Evolutionary conservation across 1,140 invertebrate genomes (phyloP), one percentile per base, ranked within the genome.

Genomic region (Drosophila sucinea): DNA sequence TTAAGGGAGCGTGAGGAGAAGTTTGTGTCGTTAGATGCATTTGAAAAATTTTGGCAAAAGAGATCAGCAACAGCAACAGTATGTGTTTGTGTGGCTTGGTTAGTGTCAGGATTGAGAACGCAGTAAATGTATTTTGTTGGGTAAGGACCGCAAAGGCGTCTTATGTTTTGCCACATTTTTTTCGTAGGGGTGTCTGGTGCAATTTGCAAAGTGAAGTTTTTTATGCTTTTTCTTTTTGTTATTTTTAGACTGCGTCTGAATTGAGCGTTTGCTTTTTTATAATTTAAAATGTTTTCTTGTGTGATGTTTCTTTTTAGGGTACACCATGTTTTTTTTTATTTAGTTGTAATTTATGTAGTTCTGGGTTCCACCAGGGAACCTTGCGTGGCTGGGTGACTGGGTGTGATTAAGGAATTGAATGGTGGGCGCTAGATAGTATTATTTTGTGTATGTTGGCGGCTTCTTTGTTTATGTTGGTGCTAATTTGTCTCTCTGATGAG

Each of bases 371-470:
- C 58, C 30, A 40, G 5, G 32, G 32, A 30, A 60, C 27, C 11
- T 38, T 70, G 17, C 58, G 54, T n/a, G 58, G 7, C 23, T 30
- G 64, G 55, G 54, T 66, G 54, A 30, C 23, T 30, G 64, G 55
- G 54, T 66, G 54, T 40, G 38, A 44, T 44, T 66, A 27, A 10
- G 64, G 64, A 17, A 66, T 66, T 57, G 27, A 11, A 23, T 44
- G 56, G n/a, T 66, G 25, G 4, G 38, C 61, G n/a, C 61, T 63
- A 27, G 44, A 23, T 32, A 57, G 33, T 10, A 57, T 57, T 57
- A 44, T 58, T 58, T 66, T 66, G 25, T 63, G 55, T 57, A 70
- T 70, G 61, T 38, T 68, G 23, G 66, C 57, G 51, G 66, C 33
- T 33, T 33, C 33, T 1, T 33, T 33, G 47, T 61, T 66, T 66